phyloP scores from a whole-genome alignment of 1,140 invertebrate species.

The Drosophila pachea region DNA sequence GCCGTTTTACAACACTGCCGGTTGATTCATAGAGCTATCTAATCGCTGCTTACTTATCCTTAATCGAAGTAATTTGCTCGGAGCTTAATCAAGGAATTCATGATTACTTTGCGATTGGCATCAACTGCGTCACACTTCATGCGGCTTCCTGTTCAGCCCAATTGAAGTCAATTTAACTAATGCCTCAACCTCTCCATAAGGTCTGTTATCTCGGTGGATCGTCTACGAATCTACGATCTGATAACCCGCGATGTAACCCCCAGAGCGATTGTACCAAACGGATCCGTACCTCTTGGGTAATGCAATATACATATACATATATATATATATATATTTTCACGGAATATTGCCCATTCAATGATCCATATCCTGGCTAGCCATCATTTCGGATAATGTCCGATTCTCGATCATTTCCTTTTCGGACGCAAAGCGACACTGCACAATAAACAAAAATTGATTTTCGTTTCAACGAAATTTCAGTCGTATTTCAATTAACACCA shows the following conservation, averaged over 20 bases:
- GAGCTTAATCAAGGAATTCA: too few species aligned
- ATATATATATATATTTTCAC: slow-evolving; percentile 16
- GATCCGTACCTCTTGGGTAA: slow-evolving; percentile 50
- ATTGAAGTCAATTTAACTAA: slow-evolving; percentile 72
- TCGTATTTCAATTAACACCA: slow-evolving; percentile 45
- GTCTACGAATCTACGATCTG: background rate
- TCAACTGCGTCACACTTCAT: slow-evolving; percentile 6
- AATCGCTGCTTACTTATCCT: too few species aligned
- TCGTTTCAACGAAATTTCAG: slow-evolving; percentile 21
- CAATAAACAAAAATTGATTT: slow-evolving; percentile 9
- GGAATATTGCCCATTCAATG: slow-evolving; percentile 56
- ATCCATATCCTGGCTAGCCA: slow-evolving; percentile 36
- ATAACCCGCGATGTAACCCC: slow-evolving; percentile 46
- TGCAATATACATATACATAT: too few species aligned
- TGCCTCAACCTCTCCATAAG: slow-evolving; percentile 26
- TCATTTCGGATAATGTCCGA: background rate
- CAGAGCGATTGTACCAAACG: background rate
- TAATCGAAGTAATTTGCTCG: too few species aligned
- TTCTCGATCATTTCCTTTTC: slow-evolving; percentile 3
- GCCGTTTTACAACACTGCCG: too few species aligned
- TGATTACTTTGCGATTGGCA: too few species aligned
- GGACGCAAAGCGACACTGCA: slow-evolving; percentile 18
- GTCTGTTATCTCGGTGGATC: slow-evolving; percentile 1
- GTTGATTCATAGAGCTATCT: too few species aligned
- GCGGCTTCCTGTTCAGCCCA: slow-evolving; percentile 29